A percentile compares a stretch with the other conserved stretches of the same genome.
Evolutionary conservation across 1,140 invertebrate species (phyloP).

Genomic region (Luehdorfia chinensis): DNA sequence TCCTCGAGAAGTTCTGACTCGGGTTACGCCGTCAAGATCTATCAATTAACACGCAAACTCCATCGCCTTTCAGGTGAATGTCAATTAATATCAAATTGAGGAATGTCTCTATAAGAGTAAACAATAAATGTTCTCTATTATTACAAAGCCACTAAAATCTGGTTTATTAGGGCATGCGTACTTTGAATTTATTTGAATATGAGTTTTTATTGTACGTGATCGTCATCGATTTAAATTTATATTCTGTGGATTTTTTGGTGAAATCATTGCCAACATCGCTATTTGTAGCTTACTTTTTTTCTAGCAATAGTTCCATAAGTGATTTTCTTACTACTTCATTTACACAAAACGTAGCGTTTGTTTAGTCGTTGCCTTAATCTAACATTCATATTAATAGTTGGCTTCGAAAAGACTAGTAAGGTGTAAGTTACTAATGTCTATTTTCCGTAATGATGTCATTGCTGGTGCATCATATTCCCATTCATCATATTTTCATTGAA

Average conservation of each 20-base stretch:
- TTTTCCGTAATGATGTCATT: slow-evolving; percentile 13
- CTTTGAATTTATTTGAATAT: no score
- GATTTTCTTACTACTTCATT: no score
- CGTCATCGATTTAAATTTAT: no score
- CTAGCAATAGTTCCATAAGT: no score
- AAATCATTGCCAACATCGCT: no score
- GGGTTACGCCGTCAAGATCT: slow-evolving; percentile 50
- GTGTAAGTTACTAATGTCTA: not conserved
- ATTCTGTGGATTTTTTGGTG: no score
- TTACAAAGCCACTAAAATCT: not conserved
- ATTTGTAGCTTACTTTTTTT: no score
- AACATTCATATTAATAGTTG: not conserved
- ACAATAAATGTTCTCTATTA: slow-evolving; percentile 6
- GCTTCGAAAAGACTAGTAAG: not conserved
- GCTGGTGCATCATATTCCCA: not conserved
- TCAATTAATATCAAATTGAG: slow-evolving; percentile 52
- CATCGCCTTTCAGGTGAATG: slow-evolving; percentile 53
- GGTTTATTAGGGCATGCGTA: no score
- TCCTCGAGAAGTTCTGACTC: no score
- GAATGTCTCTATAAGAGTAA: slow-evolving; percentile 20
- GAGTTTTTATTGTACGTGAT: not conserved
- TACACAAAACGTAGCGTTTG: no score
- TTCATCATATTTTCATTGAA: slow-evolving; percentile 1
- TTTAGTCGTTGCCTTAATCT: no score
- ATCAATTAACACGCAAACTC: slow-evolving; percentile 60